Conservation (phyloP, 2,113 vertebrate genomes). For the Piliocolobus tephrosceles region DNA sequence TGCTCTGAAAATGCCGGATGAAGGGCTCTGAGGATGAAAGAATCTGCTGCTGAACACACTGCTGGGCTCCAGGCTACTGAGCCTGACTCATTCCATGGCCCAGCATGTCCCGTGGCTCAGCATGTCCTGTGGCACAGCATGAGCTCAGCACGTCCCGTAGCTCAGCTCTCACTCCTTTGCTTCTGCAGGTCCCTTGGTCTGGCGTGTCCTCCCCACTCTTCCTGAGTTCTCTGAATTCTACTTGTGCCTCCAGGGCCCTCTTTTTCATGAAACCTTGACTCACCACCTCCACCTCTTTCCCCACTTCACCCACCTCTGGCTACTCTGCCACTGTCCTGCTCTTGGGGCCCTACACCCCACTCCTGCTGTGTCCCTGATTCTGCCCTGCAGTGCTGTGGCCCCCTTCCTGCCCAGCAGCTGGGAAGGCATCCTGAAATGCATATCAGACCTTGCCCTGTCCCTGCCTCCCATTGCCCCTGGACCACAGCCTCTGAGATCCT, state of each 20-base stretch:
- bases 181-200: neutral
- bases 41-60: neutral
- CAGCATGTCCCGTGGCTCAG: too few relatives aligned
- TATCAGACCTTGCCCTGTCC: neutral
- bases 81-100: too few relatives aligned
- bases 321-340: neutral
- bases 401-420: rapidly evolving
- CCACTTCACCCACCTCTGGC: neutral
- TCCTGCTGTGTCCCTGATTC: neutral
- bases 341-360: too few relatives aligned
- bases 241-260: neutral
- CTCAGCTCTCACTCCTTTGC: rapidly evolving
- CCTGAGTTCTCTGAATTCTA: neutral
- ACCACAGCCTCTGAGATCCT: too few relatives aligned
- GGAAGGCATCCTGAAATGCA: neutral
- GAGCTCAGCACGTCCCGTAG: too few relatives aligned
- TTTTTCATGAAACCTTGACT: neutral
- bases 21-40: rapidly evolving
- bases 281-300: neutral
- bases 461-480: neutral
- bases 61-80: rapidly evolving
- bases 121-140: too few relatives aligned
- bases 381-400: neutral
- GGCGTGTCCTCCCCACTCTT: rapidly evolving
- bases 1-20: rapidly evolving